Evolutionary conservation across 2,797 vertebrate genomes (phyloP), one percentile per base, ranked within the genome.

Genomic region (Tragopan temminckii): DNA sequence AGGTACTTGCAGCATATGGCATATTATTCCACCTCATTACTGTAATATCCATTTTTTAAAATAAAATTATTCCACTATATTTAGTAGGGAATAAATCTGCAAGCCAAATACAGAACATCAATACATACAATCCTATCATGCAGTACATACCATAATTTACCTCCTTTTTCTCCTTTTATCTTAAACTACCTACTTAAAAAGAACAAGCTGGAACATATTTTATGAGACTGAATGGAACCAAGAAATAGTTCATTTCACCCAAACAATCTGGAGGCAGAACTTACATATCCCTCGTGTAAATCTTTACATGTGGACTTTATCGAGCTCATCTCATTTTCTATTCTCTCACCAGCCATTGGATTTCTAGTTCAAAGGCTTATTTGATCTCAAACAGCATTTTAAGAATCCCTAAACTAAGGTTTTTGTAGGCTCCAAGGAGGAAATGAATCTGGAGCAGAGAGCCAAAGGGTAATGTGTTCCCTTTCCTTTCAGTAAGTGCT

Each of bases 71-170:
- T 75, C 45, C 35, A 58, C 48, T 80, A 27, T 38, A 80, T 70
- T 91, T 82, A 75, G 69, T 42, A 78, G 19, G 17, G 25, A 91
- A 87, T 62, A 86, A 85, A 90, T 90, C 50, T 85, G 62, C 88
- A 82, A 94, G 25, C 50, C 80, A 87, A 92, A 93, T 38, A 69
- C 19, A 85, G 24, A n/a, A 61, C 17, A 82, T 17, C 69, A 36
- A 75, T 68, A 66, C 13, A 55, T 57, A 90, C 7, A 40, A 90
- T 14, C 27, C 33, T 59, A 48, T 21, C 11, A 46, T 48, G 19
- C 55, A 67, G 77, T 76, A 42, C 4, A 43, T 46, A 14, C 36
- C 48, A 82, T 46, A 63, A 94, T 71, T 82, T 85, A 50, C 52
- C 42, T 83, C 58, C 18, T 75, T 38, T 86, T 78, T 38, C 43